Base-by-base conservation (phyloP, 1,140 invertebrate species). In the Cydia strobilella region DNA sequence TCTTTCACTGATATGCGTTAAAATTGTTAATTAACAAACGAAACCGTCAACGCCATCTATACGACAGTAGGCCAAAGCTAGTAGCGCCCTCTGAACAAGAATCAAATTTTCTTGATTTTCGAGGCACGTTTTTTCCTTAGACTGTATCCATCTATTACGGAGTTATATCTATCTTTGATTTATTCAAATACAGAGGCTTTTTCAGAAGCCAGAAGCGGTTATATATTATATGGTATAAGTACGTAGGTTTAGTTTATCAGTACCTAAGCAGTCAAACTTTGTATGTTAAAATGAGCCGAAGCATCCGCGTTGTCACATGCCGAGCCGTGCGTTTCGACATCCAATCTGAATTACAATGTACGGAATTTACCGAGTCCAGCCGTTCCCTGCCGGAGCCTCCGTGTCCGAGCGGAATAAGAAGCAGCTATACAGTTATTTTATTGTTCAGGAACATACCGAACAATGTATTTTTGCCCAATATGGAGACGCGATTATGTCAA, bases 331-430 rank as follows among this genome's bases (percentile, higher is more conserved):
- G 86, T 89, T 90, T 87, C 88, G 86, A 90, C 88, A 87, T 88
- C 83, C 90, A 86, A 89, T 89, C 89, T 89, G 90, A 90, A 92
- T 92, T 87, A 92, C 89, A 92, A 92, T 92, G 90, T 89, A 88
- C 80, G 86, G 88, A 87, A 90, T 91, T 86, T 87, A 91, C 86
- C 86, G 86, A 84, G 86, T 86, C 85, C 86, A 86, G 88, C 82
- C 85, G 82, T 80, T 82, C 83, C 75, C 45, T 65, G 12, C 66
- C 23, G 54, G 74, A 80, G 84, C 81, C 89, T 89, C 88, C 89
- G 88, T 88, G 87, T 91, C 90, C 90, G 90, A 86, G 82, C 90
- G 90, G 90, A 92, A 92, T 92, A 91, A 92, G 90, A 92, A 92
- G 75, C 89, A 91, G 89, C 76, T 85, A 84, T 91, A 91, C 90